Evolutionary conservation across 2,888 invertebrate species (phyloP), one percentile per base, ranked within the genome.

Genomic region (Trachelus iudaicus): DNA sequence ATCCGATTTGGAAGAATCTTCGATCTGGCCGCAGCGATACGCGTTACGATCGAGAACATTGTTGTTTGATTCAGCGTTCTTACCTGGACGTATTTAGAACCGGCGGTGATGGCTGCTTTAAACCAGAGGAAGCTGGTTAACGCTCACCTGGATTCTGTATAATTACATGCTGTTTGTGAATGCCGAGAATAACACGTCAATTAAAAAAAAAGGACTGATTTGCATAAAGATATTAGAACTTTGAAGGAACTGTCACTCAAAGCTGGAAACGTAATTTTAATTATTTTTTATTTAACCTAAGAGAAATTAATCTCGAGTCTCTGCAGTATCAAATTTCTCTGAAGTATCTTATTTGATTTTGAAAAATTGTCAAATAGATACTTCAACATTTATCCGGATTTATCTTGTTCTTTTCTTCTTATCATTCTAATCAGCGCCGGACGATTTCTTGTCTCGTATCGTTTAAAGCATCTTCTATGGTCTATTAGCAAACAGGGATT

Each of bases 111-210:
- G 81, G 81, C 85, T 73, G 83, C 75, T 75, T 79, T 71, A 76
- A 88, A 86, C 87, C 85, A 81, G 86, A 82, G 81, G 56, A 78
- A 84, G 81, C 86, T 80, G 80, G 86, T 86, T 83, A 71, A 81
- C 74, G 80, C 76, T 79, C 76, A 83, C 79, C 74, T 37, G 75
- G 77, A 80, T 83, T 77, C 80, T 79, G 76, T 78, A 15, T 40
- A 15, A 40, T 40, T 40, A 15, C 40, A 23, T 6, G 23, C 6
- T 56, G 9, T 23, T 2, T 23, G 23, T 23, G 23, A 15, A 23
- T 56, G 6, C 15, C 2, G 0, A 56, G 40, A 40, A 56, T 23
- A 23, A 56, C 40, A 56, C 6, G 15, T 23, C 15, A 4, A 40
- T 40, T 56, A 15, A 12, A 34, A 34, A 15, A 40, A 40, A 23